These are phyloP conservation scores for Myotis findleyi DNA, from an alignment of 2,797 vertebrate species.

Conservation along the genomic window DNA sequence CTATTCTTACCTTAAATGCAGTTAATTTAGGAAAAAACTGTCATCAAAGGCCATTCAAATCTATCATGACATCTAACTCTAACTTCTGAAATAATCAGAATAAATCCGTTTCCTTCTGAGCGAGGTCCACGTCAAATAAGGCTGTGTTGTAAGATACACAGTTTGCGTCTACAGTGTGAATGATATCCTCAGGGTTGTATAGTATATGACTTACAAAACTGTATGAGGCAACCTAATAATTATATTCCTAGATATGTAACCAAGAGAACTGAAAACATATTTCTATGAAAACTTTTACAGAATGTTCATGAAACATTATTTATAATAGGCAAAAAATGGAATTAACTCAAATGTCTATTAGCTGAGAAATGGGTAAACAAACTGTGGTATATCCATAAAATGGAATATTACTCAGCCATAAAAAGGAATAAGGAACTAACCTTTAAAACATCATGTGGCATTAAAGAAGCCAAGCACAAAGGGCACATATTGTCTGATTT, in stretches of 20 bases:
- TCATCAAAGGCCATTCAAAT: not conserved
- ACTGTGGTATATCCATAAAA: not conserved
- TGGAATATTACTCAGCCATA: not conserved
- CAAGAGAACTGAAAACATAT: not conserved
- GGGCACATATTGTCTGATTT: not conserved
- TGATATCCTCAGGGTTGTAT: not conserved
- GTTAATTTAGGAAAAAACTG: conserved; percentile 11
- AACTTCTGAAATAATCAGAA: conserved; percentile 30
- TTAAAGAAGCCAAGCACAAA: not conserved
- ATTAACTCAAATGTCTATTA: not conserved
- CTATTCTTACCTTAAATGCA: conserved; percentile 1
- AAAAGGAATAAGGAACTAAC: not conserved
- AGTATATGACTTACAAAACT: not conserved
- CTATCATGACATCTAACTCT: not conserved
- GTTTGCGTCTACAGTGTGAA: not conserved
- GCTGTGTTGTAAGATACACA: not conserved
- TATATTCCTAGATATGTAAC: not conserved
- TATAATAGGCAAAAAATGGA: not conserved
- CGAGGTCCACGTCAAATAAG: not conserved
- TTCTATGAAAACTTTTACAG: not conserved
- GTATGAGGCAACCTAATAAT: not conserved
- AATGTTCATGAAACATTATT: not conserved
- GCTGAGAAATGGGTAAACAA: not conserved
- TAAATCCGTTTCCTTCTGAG: not conserved
- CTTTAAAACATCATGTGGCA: not conserved